Percentiles rank a stretch among this genome's conserved stretches.
These are phyloP conservation scores for Leontocebus nigricollis DNA, from an alignment of 2,797 vertebrate genomes.

Conservation along the genomic window DNA sequence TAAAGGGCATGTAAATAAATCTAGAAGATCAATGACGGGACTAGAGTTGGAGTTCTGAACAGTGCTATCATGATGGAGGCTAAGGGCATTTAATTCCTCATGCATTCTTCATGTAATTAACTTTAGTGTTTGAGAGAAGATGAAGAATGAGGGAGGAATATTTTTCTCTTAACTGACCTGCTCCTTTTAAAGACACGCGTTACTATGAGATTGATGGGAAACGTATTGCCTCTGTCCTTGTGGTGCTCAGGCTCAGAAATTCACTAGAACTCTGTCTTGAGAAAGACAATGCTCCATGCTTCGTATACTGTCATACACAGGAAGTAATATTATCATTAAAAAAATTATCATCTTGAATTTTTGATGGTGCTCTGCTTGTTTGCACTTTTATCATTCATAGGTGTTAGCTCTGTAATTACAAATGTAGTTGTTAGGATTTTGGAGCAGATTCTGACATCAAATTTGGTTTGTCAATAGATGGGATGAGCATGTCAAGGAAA, in stretches of 20 bases:
- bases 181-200: neutral
- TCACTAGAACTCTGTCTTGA: slow-evolving; percentile 31
- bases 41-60: neutral
- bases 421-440: slow-evolving; percentile 62
- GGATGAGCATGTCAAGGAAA: slow-evolving; percentile 58
- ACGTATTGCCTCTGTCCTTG: neutral
- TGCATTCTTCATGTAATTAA: neutral
- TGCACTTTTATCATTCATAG: slow-evolving; percentile 73
- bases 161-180: neutral
- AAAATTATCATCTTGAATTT: slow-evolving; percentile 79
- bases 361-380: slow-evolving; percentile 68
- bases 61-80: neutral
- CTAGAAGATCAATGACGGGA: neutral
- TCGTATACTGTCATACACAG: neutral
- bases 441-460: slow-evolving; percentile 62
- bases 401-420: slow-evolving; percentile 72
- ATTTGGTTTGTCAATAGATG: slow-evolving; percentile 59
- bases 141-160: neutral
- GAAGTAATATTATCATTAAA: slow-evolving; percentile 70
- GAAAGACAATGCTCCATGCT: neutral
- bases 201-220: neutral
- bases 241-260: neutral
- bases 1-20: neutral
- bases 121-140: neutral
- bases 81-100: neutral